A percentile compares a stretch with the other conserved stretches of the same genome.
These are phyloP conservation scores for Eucriotettix oculatus DNA, from an alignment of 2,888 invertebrate species.

Conservation along the genomic window DNA sequence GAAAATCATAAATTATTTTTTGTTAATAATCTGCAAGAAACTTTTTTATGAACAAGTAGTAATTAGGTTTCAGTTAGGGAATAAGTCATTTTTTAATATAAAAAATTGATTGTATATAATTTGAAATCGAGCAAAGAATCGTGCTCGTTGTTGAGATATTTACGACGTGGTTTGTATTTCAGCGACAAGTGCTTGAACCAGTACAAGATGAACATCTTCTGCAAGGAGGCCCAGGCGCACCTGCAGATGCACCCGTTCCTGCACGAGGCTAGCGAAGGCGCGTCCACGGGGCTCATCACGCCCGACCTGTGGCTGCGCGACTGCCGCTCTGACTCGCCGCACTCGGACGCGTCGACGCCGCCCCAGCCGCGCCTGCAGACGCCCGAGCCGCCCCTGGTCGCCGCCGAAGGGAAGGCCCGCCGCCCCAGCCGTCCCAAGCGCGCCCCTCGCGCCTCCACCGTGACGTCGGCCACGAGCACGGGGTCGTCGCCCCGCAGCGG, in stretches of 20 bases:
- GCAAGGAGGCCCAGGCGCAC: conserved; percentile 83
- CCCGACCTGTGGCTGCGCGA: conserved; percentile 82
- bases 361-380: conserved; percentile 11
- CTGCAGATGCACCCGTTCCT: conserved; percentile 59
- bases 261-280: conserved; percentile 35
- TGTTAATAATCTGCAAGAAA: no score
- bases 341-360: conserved; percentile 20
- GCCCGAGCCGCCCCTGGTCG: conserved; percentile 13
- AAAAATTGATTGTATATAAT: no score
- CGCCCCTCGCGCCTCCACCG: conserved; percentile 6
- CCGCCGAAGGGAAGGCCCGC: conserved; percentile 20
- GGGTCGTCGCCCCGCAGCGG: conserved; percentile 20
- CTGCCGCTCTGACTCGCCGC: conserved; percentile 48
- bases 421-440: background rate
- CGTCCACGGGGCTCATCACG: conserved; percentile 40
- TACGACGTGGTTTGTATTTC: no score
- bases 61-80: no score
- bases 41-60: no score
- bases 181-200: conserved; percentile 88
- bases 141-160: no score
- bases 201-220: conserved; percentile 95
- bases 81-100: no score
- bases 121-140: no score
- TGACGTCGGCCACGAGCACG: conserved; percentile 30
- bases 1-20: no score